Evolutionary conservation across 2,797 vertebrate genomes (phyloP).

Genomic region (Urophycis tenuis): DNA sequence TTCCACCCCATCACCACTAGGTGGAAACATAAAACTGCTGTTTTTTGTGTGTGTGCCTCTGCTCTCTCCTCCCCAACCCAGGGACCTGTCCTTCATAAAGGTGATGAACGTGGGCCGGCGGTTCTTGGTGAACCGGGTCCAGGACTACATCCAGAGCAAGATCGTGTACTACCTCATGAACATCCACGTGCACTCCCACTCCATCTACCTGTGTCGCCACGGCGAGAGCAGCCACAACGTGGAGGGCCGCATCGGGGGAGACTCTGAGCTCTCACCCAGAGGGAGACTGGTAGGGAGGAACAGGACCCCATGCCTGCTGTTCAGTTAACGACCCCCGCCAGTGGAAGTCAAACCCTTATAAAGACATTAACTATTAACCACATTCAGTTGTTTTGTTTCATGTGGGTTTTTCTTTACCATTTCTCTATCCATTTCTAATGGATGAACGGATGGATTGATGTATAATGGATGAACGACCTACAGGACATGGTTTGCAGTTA

Average conservation of each 20-base stretch:
- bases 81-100: constrained; percentile 94
- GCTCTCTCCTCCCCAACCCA: constrained; percentile 40
- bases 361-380: too few relatives aligned
- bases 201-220: constrained; percentile 94
- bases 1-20: constrained; percentile 34
- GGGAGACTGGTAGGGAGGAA: constrained; percentile 79
- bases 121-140: constrained; percentile 90
- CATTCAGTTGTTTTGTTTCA: too few relatives aligned
- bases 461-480: too few relatives aligned
- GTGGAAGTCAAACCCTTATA: too few relatives aligned
- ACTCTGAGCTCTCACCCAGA: constrained; percentile 79
- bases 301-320: neutral
- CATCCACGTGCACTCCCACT: constrained; percentile 92
- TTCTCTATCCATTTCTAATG: too few relatives aligned
- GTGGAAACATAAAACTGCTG: constrained; percentile 24
- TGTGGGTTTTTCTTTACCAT: too few relatives aligned
- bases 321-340: too few relatives aligned
- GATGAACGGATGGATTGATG: too few relatives aligned
- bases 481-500: too few relatives aligned
- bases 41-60: neutral
- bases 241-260: constrained; percentile 85
- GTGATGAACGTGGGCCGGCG: constrained; percentile 95
- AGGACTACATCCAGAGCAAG: constrained; percentile 98
- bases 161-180: constrained; percentile 99
- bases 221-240: constrained; percentile 91